Base-by-base conservation (phyloP, 2,113 vertebrate species). In the Prochilodus magdalenae region DNA sequence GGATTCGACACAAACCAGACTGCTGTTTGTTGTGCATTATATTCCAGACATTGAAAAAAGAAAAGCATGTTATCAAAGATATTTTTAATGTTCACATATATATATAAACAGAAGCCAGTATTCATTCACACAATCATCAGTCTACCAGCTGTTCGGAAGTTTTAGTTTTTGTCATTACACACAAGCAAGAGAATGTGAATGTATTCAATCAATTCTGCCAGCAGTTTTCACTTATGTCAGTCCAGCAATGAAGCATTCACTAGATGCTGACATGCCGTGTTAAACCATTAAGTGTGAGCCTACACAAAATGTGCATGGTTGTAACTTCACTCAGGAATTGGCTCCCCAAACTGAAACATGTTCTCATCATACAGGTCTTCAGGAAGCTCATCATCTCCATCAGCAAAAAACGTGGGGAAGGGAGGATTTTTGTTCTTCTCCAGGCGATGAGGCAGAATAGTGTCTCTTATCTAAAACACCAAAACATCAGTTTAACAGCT, bases 331-430 rank as follows among this genome's bases (percentile, higher is more conserved):
- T 83, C 73, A 44, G 67, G 40, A 16, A 74, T 13, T 4, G 73
- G 93, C 1, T 96, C 93, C 0, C 90, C 92, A 88, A 95, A 96
- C 87, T 96, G 90, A 77, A 95, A 98, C 86, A 99, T 29, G 16
- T 94, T 84, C 0, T 96, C 90, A 15, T 96, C 96, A 1, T 93
- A 99, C 77, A 99, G 87, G 83, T 99, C 96, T 89, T 99, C 98
- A 1, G 95, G 93, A 2, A 99, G 93, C 13, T 96, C 79, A 44
- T 94, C 94, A 0, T 97, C 95, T 70, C 94, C 95, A 85, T 99
- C 97, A 57, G 93, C 93, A 86, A 98, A 99, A 89, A 93, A 98
- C 0, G 97, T 99, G 53, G 98, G 98, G 85, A 99, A 99, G 0
- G 97, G 97, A 12, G 95, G 94, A 51, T 87, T 92, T 88, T 92